Conservation (phyloP, 1,140 invertebrate species). For the Cryptotermes secundus region DNA sequence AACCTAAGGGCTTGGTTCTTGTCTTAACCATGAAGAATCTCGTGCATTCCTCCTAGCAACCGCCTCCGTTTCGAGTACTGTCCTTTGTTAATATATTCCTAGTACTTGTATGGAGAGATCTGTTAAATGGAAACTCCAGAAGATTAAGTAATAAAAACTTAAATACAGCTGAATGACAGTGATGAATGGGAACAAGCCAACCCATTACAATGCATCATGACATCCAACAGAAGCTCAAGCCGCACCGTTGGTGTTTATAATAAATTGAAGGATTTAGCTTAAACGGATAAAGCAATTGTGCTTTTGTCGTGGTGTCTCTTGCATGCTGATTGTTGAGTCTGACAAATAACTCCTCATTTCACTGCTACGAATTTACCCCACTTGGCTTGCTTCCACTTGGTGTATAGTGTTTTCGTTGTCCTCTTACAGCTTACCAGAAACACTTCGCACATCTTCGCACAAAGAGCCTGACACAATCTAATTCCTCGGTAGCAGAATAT, state of each 20-base stretch:
- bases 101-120: not conserved
- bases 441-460: not conserved
- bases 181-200: not conserved
- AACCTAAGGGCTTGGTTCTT: too few species aligned
- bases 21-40: too few species aligned
- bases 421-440: not conserved
- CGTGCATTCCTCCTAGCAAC: too few species aligned
- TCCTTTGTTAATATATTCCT: too few species aligned
- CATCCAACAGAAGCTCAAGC: not conserved
- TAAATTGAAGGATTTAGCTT: constrained; percentile 20
- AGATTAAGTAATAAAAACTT: not conserved
- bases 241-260: not conserved
- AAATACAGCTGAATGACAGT: not conserved
- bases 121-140: not conserved
- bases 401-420: too few species aligned
- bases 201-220: not conserved
- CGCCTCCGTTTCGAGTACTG: too few species aligned
- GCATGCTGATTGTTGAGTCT: constrained; percentile 12
- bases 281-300: constrained; percentile 4
- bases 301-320: not conserved
- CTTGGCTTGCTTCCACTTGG: too few species aligned
- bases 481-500: not conserved
- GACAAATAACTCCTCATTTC: constrained; percentile 1
- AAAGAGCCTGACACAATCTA: not conserved
- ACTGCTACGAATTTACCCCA: not conserved